phyloP scores from a whole-genome alignment of 2,797 vertebrate genomes.

The Knipowitschia caucasica region DNA sequence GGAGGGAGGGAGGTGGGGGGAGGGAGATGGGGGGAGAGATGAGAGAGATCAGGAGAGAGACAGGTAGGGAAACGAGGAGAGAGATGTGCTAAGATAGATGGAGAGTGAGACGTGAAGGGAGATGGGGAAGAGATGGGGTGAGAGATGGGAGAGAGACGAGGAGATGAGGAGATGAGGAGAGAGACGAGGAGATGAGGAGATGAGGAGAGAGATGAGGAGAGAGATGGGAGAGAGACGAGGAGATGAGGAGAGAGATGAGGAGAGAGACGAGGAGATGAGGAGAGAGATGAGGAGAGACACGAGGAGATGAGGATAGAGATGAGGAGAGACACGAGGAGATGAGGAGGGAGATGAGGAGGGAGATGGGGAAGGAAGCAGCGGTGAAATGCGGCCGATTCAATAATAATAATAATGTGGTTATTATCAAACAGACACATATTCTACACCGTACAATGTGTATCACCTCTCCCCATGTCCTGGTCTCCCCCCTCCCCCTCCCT shows the following conservation, averaged over 20 bases:
- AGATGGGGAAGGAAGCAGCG: slow-evolving; percentile 14
- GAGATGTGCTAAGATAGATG: no score
- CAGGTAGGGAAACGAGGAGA: slow-evolving; percentile 11
- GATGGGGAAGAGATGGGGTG: slow-evolving; percentile 12
- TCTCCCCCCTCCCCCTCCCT: slow-evolving; percentile 48
- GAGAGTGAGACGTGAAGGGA: no score
- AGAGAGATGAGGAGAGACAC: slow-evolving; percentile 12
- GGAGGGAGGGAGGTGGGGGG: slow-evolving; percentile 11
- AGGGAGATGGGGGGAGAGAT: slow-evolving; percentile 22
- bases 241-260: slow-evolving; percentile 1
- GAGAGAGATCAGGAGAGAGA: no score
- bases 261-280: slow-evolving; percentile 25
- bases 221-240: slow-evolving; percentile 22
- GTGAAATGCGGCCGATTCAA: slow-evolving; percentile 35
- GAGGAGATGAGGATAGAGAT: slow-evolving; percentile 14
- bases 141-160: slow-evolving; percentile 17
- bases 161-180: slow-evolving; percentile 12
- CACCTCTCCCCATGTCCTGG: slow-evolving; percentile 60
- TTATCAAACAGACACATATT: background rate
- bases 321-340: slow-evolving; percentile 13
- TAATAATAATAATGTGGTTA: slow-evolving; percentile 39
- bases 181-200: slow-evolving; percentile 19
- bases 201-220: slow-evolving; percentile 13
- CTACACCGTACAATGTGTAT: slow-evolving; percentile 17
- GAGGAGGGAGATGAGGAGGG: slow-evolving; percentile 11